These are phyloP conservation scores for Andricus quercusramuli DNA, from an alignment of 2,888 invertebrate species.

Conservation along the genomic window DNA sequence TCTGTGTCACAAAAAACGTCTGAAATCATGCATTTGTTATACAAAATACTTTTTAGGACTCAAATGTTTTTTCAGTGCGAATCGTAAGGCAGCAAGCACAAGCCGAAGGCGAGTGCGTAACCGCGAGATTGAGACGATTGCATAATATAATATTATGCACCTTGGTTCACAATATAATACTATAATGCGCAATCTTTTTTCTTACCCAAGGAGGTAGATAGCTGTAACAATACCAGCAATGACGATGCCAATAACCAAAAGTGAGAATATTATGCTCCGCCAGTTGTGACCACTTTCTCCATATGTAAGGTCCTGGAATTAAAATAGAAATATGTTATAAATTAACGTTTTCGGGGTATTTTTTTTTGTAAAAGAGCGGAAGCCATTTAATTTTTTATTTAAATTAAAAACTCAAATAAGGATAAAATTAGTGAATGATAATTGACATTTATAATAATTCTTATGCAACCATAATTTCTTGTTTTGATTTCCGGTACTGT, in stretches of 20 bases:
- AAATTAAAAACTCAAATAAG: not conserved
- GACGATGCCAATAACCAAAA: conserved; percentile 92
- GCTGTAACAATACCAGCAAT: conserved; percentile 93
- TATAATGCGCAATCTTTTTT: conserved; percentile 26
- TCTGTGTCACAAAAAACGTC: too few species aligned
- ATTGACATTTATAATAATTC: too few species aligned
- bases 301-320: conserved; percentile 86
- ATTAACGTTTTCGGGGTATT: not conserved
- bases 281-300: conserved; percentile 92
- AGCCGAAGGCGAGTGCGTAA: too few species aligned
- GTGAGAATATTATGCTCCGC: conserved; percentile 92
- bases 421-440: too few species aligned
- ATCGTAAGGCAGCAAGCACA: too few species aligned
- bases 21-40: too few species aligned
- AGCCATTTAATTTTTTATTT: not conserved
- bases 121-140: too few species aligned
- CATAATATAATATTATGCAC: too few species aligned
- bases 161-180: too few species aligned
- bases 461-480: not conserved
- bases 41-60: too few species aligned
- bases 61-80: too few species aligned
- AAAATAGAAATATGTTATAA: conserved; percentile 37
- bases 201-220: conserved; percentile 91
- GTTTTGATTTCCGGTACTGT: not conserved
- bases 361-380: conserved; percentile 1